Conservation (phyloP, 2,888 invertebrate genomes). For the Himalopsyche tibetana region DNA sequence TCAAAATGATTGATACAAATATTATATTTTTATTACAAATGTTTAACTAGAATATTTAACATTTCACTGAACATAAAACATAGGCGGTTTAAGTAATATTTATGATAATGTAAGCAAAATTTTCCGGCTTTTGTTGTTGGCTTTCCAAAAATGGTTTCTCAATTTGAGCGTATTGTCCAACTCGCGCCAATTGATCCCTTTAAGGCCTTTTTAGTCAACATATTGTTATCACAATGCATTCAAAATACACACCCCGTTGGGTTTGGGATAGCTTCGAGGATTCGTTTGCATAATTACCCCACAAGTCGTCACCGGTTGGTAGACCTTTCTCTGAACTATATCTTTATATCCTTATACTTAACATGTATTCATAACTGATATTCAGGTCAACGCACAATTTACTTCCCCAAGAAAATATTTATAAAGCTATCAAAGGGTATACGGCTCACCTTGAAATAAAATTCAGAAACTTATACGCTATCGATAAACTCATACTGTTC, state of each 20-base stretch:
- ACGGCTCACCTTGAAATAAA: neutral
- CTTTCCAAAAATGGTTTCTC: constrained; percentile 36
- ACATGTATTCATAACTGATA: constrained; percentile 20
- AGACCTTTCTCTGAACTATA: constrained; percentile 32
- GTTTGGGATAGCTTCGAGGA: constrained; percentile 22
- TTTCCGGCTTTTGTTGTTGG: neutral
- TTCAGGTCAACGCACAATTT: constrained; percentile 33
- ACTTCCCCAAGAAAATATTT: neutral
- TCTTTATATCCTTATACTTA: constrained; percentile 1
- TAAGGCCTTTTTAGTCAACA: constrained; percentile 41
- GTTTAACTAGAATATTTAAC: too few relatives aligned
- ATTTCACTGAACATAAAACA: too few relatives aligned
- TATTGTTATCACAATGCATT: constrained; percentile 38
- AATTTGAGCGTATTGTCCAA: constrained; percentile 28
- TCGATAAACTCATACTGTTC: neutral
- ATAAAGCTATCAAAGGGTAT: neutral
- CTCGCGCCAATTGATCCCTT: constrained; percentile 38
- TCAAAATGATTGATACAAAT: too few relatives aligned
- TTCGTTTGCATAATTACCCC: constrained; percentile 35
- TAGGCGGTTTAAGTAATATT: neutral
- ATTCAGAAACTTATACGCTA: neutral
- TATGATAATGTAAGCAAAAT: neutral
- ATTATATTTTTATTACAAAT: too few relatives aligned
- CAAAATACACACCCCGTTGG: constrained; percentile 25
- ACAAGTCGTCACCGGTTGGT: constrained; percentile 27